These are phyloP conservation scores for Empis livida DNA, from an alignment of 2,888 invertebrate genomes.

Conservation along the genomic window DNA sequence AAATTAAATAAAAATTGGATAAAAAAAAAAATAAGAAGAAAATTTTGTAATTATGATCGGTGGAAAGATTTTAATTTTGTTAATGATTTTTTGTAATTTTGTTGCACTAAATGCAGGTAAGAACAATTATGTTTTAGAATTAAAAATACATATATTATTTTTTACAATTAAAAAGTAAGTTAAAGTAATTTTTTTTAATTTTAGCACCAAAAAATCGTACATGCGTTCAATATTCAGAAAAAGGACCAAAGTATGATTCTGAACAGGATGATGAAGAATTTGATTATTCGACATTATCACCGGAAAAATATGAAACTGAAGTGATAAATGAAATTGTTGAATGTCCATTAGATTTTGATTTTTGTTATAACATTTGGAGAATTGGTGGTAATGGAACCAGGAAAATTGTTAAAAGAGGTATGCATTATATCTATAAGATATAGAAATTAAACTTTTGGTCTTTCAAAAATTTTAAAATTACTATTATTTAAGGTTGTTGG, in stretches of 20 bases:
- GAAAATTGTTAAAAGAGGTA: constrained; percentile 32
- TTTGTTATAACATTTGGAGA: constrained; percentile 61
- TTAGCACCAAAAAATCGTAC: neutral
- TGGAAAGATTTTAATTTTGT: neutral
- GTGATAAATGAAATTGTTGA: constrained; percentile 3
- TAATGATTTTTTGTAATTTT: neutral
- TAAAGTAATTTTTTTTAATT: neutral
- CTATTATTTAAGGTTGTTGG: constrained; percentile 40
- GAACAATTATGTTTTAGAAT: no score
- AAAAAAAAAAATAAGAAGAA: neutral
- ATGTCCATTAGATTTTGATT: constrained; percentile 39
- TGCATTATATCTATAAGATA: neutral
- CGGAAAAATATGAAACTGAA: neutral
- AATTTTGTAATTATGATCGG: neutral
- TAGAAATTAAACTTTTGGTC: no score
- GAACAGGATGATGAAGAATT: neutral
- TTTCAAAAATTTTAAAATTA: no score
- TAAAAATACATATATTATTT: neutral
- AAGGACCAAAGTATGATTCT: neutral
- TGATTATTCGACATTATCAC: neutral
- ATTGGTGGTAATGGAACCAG: constrained; percentile 52
- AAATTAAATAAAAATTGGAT: neutral
- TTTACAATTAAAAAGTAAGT: neutral
- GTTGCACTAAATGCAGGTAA: neutral
- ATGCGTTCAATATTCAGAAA: neutral